Evolutionary conservation across 2,888 invertebrate genomes (phyloP).

Genomic region (Apeira syringaria): DNA sequence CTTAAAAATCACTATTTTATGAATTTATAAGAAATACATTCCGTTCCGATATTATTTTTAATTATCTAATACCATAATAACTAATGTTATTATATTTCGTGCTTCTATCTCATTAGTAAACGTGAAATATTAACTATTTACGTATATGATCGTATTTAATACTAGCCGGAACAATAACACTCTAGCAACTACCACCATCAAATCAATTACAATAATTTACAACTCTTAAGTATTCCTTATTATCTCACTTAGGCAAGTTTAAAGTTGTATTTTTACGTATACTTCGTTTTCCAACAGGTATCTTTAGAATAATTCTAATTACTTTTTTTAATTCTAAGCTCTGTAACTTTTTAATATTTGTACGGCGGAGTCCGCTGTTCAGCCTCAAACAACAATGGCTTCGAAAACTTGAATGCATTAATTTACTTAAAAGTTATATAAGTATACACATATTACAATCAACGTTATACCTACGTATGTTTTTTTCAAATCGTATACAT

Average conservation of each 20-base stretch:
- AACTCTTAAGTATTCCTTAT: constrained; percentile 78
- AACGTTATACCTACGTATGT: constrained; percentile 82
- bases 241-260: constrained; percentile 83
- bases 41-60: no score
- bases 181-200: constrained; percentile 77
- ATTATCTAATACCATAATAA: no score
- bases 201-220: constrained; percentile 81
- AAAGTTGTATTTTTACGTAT: constrained; percentile 83
- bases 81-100: constrained; percentile 60
- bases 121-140: constrained; percentile 66
- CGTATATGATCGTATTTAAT: constrained; percentile 68
- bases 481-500: constrained; percentile 81
- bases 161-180: constrained; percentile 76
- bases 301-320: constrained; percentile 67
- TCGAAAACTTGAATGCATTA: constrained; percentile 49
- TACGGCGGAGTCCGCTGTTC: constrained; percentile 40
- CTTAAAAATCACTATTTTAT: no score
- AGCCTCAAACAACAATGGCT: constrained; percentile 33
- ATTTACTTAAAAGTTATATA: constrained; percentile 72
- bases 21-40: no score
- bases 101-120: constrained; percentile 58
- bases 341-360: constrained; percentile 60
- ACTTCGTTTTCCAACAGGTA: constrained; percentile 80
- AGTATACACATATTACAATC: constrained; percentile 83
- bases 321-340: constrained; percentile 65